A percentile compares a stretch with the other conserved stretches of the same genome.
phyloP scores from a whole-genome alignment of 2,888 invertebrate genomes.

The Prosopocoilus inquinatus region DNA sequence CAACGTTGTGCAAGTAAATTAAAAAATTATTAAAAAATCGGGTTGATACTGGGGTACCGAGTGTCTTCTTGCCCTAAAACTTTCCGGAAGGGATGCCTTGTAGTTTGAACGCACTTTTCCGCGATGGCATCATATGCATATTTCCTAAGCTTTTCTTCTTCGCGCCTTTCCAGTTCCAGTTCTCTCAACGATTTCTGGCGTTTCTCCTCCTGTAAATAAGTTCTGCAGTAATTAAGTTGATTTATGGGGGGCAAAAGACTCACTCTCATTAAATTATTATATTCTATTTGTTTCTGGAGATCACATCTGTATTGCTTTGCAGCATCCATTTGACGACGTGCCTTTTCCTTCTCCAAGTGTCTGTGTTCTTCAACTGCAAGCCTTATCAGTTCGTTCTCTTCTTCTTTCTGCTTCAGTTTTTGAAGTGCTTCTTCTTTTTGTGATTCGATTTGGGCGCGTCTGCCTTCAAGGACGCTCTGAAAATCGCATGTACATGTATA shows the following conservation, averaged over 20 bases:
- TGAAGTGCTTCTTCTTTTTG: slow-evolving; percentile 39
- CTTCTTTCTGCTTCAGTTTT: slow-evolving; percentile 36
- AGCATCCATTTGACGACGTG: slow-evolving; percentile 36
- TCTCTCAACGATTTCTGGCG: slow-evolving; percentile 40
- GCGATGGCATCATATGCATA: slow-evolving; percentile 37
- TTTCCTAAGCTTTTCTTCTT: slow-evolving; percentile 42
- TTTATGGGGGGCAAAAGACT: slow-evolving; percentile 8
- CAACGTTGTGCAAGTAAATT: no score
- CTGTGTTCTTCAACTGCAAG: slow-evolving; percentile 41
- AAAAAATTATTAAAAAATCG: no score
- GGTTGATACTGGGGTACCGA: no score
- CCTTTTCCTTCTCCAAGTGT: slow-evolving; percentile 41
- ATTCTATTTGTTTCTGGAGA: slow-evolving; percentile 46
- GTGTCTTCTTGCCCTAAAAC: slow-evolving; percentile 38
- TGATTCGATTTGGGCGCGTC: slow-evolving; percentile 41
- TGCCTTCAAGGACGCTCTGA: slow-evolving; percentile 42
- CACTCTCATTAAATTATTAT: slow-evolving; percentile 44
- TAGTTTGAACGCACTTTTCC: slow-evolving; percentile 27
- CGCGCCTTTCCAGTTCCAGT: slow-evolving; percentile 37
- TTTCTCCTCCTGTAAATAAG: slow-evolving; percentile 38
- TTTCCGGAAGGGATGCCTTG: slow-evolving; percentile 44
- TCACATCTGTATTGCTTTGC: slow-evolving; percentile 43
- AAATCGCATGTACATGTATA: no score
- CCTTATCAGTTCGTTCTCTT: slow-evolving; percentile 43
- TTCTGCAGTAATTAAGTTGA: no score